A percentile compares a stretch with the other conserved stretches of the same genome.
These are phyloP conservation scores for Xanthorhoe designata DNA, from an alignment of 2,888 invertebrate genomes.

Conservation along the genomic window DNA sequence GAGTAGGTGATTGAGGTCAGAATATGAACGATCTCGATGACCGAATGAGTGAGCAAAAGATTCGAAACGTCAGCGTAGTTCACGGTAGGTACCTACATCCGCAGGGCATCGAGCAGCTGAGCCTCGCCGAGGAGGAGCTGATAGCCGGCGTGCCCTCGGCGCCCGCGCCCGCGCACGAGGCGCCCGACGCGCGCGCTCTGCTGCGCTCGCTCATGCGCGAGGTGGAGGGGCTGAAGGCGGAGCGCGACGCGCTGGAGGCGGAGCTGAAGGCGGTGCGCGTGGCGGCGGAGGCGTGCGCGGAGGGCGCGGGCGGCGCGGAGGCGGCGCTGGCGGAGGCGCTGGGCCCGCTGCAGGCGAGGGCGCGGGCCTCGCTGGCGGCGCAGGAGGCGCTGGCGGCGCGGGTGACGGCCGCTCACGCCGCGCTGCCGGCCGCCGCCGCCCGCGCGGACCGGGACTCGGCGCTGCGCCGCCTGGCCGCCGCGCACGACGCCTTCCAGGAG, in stretches of 20 bases:
- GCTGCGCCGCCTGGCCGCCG: slow-evolving; percentile 94
- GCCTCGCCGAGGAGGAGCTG: slow-evolving; percentile 89
- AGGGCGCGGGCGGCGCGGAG: slow-evolving; percentile 94
- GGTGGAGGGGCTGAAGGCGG: slow-evolving; percentile 94
- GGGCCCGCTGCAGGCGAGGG: slow-evolving; percentile 86
- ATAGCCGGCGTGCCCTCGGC: slow-evolving; percentile 89
- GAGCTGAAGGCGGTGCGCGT: slow-evolving; percentile 88
- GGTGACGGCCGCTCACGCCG: slow-evolving; percentile 81
- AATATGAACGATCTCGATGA: too few relatives aligned
- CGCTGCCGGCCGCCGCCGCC: slow-evolving; percentile 82
- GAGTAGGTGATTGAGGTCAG: too few relatives aligned
- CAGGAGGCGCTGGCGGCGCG: slow-evolving; percentile 58
- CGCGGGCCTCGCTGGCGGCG: slow-evolving; percentile 46
- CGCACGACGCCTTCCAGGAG: slow-evolving; percentile 97
- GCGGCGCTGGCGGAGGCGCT: slow-evolving; percentile 91
- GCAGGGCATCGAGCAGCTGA: slow-evolving; percentile 92
- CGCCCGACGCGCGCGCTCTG: slow-evolving; percentile 70
- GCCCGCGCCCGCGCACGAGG: slow-evolving; percentile 73
- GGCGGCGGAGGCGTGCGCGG: slow-evolving; percentile 83
- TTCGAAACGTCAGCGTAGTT: too few relatives aligned
- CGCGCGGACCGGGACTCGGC: slow-evolving; percentile 88
- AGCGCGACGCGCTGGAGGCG: slow-evolving; percentile 92
- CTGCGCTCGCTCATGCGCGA: slow-evolving; percentile 89
- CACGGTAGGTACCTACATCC: too few relatives aligned
- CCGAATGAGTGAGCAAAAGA: too few relatives aligned